Conservation (phyloP, 2,797 vertebrate species). For the Cynodonichthys magdalenae region DNA sequence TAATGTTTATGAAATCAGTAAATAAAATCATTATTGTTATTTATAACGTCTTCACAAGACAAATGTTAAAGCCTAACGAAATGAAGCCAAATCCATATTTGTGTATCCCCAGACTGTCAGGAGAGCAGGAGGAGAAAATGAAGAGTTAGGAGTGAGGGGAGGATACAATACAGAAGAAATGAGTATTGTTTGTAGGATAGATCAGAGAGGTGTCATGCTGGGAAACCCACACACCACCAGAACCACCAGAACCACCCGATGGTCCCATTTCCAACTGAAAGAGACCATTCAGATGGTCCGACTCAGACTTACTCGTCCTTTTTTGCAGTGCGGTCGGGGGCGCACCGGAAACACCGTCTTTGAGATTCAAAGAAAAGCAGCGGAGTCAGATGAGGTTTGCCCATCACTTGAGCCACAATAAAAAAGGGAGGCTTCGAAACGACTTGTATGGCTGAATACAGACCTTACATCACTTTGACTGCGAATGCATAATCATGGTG, state of each 20-base stretch:
- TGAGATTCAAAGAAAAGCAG: constrained; percentile 78
- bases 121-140: constrained; percentile 10
- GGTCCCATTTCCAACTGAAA: constrained; percentile 51
- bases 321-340: constrained; percentile 92
- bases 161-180: background rate
- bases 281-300: constrained; percentile 60
- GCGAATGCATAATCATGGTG: background rate
- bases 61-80: constrained; percentile 30
- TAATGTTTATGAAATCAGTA: background rate
- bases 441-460: background rate
- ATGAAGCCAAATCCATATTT: constrained; percentile 24
- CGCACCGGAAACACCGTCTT: constrained; percentile 91
- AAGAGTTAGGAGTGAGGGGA: background rate
- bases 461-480: background rate
- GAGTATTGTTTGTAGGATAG: constrained; percentile 41
- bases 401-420: constrained; percentile 5
- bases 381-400: constrained; percentile 38
- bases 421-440: constrained; percentile 1
- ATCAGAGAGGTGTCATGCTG: constrained; percentile 63
- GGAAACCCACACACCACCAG: constrained; percentile 61
- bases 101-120: constrained; percentile 27
- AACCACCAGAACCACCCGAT: constrained; percentile 59
- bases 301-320: constrained; percentile 83
- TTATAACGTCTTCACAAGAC: background rate
- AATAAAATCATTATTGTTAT: background rate